A percentile compares a stretch with the other conserved stretches of the same genome.
These are phyloP conservation scores for Volucella inanis DNA, from an alignment of 2,888 invertebrate species.

Conservation along the genomic window DNA sequence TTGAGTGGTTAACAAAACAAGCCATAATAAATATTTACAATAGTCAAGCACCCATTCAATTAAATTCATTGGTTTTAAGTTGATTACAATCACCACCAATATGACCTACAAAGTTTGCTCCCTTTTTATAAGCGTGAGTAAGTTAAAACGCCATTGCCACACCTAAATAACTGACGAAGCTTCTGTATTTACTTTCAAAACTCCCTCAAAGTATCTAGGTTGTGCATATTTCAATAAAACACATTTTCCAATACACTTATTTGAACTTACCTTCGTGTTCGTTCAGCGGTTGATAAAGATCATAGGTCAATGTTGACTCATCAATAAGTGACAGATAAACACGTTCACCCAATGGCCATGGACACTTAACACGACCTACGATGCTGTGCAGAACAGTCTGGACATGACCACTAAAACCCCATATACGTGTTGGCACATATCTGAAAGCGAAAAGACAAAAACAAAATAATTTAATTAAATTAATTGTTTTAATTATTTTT, in stretches of 20 bases:
- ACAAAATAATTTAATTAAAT: slow-evolving; percentile 18
- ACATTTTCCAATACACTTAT: slow-evolving; percentile 7
- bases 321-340: slow-evolving; percentile 90
- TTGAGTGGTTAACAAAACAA: not conserved
- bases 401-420: slow-evolving; percentile 98
- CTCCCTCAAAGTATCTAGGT: not conserved
- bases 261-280: slow-evolving; percentile 87
- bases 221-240: not conserved
- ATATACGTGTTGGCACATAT: slow-evolving; percentile 93
- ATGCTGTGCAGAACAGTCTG: slow-evolving; percentile 96
- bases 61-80: slow-evolving; percentile 28
- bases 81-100: slow-evolving; percentile 13
- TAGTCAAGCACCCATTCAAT: slow-evolving; percentile 16
- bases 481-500: not conserved
- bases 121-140: slow-evolving; percentile 20
- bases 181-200: slow-evolving; percentile 9
- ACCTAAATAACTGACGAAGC: not conserved
- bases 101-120: not conserved
- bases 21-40: slow-evolving; percentile 18
- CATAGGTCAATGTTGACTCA: slow-evolving; percentile 95
- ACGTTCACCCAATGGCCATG: slow-evolving; percentile 93
- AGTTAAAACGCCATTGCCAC: slow-evolving; percentile 15
- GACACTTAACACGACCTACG: slow-evolving; percentile 93
- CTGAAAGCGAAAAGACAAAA: slow-evolving; percentile 84
- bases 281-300: slow-evolving; percentile 92